These are phyloP conservation scores for Platorchestia sp. DNA, from an alignment of 1,140 invertebrate genomes.

Conservation along the genomic window DNA sequence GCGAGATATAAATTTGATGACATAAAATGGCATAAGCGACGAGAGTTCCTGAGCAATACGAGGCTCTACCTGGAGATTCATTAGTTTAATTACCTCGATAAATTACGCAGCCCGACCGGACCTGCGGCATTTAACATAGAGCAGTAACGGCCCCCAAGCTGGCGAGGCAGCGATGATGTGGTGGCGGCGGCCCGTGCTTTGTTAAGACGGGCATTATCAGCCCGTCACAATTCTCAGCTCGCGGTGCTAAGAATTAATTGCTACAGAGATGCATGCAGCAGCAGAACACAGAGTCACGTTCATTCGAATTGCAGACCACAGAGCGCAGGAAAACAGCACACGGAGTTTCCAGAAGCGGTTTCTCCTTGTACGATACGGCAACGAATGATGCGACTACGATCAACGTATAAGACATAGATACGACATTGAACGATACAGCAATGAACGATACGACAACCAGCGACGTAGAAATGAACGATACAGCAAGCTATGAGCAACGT, in stretches of 20 bases:
- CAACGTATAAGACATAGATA: too few species aligned
- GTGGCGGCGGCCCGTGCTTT: not conserved
- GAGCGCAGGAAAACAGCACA: not conserved
- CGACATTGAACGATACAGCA: too few species aligned
- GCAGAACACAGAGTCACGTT: not conserved
- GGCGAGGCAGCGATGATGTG: not conserved
- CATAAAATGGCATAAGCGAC: not conserved
- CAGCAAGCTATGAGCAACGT: too few species aligned
- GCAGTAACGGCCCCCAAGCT: not conserved
- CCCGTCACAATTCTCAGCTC: not conserved
- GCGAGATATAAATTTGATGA: not conserved
- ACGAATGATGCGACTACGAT: too few species aligned
- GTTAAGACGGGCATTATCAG: not conserved
- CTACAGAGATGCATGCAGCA: not conserved
- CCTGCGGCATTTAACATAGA: not conserved
- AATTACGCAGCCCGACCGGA: not conserved
- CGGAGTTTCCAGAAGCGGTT: not conserved
- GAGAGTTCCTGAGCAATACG: not conserved
- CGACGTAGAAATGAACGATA: too few species aligned
- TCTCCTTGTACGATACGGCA: not conserved
- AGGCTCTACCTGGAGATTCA: constrained; percentile 6
- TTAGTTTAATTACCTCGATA: not conserved
- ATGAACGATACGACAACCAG: too few species aligned
- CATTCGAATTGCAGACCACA: not conserved
- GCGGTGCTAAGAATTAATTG: too few species aligned